Evolutionary conservation across 2,113 vertebrate species (phyloP).

Genomic region (Bubo blakistoni): DNA sequence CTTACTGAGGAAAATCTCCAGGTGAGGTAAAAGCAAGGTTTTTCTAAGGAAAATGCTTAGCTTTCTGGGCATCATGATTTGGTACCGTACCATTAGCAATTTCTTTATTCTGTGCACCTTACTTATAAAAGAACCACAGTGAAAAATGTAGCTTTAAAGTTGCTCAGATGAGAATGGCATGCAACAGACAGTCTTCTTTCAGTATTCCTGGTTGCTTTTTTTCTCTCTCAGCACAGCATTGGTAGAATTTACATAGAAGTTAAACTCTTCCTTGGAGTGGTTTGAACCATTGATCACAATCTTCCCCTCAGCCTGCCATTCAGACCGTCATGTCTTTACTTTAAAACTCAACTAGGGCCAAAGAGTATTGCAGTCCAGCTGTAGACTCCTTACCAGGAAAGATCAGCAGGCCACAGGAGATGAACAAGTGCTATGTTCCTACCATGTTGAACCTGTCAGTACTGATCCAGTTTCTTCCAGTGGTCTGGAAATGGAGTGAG

Average conservation of each 20-base stretch:
- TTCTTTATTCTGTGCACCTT: not conserved
- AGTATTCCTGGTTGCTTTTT: not conserved
- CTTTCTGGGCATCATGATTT: not conserved
- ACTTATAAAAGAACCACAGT: not conserved
- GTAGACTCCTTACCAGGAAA: not conserved
- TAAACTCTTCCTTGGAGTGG: not conserved
- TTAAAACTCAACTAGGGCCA: not conserved
- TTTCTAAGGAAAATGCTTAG: not conserved
- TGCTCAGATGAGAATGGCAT: not conserved
- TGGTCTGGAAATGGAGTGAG: not conserved
- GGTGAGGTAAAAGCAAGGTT: not conserved
- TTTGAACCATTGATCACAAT: not conserved
- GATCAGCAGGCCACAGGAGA: not conserved
- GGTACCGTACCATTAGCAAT: not conserved
- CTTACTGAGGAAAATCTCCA: not conserved
- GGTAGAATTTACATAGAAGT: not conserved
- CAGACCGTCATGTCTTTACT: not conserved
- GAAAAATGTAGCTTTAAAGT: not conserved
- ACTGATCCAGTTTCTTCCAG: not conserved
- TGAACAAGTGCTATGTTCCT: not conserved
- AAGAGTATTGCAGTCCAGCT: not conserved
- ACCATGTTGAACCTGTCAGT: accelerated
- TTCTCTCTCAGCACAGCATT: not conserved
- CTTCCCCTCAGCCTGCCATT: not conserved
- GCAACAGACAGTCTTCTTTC: not conserved